Evolutionary conservation across 1,140 invertebrate genomes (phyloP).

Genomic region (Aphidius ervi): DNA sequence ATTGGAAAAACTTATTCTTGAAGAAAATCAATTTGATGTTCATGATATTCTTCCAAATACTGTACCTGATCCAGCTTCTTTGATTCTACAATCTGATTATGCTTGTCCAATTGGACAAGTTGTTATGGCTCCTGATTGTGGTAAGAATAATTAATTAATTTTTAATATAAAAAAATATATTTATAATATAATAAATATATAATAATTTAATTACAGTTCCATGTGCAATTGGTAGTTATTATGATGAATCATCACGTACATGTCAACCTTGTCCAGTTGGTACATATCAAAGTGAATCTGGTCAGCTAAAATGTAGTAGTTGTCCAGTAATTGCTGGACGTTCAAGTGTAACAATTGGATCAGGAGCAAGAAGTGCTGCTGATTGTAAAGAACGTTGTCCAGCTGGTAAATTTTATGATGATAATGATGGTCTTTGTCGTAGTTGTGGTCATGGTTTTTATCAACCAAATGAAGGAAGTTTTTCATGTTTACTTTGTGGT

Average conservation of each 20-base stretch:
- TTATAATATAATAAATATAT: slow-evolving; percentile 4
- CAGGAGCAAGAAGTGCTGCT: slow-evolving; percentile 78
- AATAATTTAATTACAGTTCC: slow-evolving; percentile 65
- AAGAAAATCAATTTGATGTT: slow-evolving; percentile 90
- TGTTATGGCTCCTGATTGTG: slow-evolving; percentile 85
- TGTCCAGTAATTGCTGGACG: slow-evolving; percentile 85
- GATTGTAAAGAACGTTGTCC: slow-evolving; percentile 93
- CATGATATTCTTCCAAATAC: slow-evolving; percentile 91
- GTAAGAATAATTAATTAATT: slow-evolving; percentile 49
- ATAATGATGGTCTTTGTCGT: slow-evolving; percentile 75
- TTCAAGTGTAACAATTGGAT: slow-evolving; percentile 78
- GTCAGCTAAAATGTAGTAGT: slow-evolving; percentile 79
- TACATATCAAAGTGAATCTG: slow-evolving; percentile 90
- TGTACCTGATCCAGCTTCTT: slow-evolving; percentile 84
- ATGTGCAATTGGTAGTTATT: slow-evolving; percentile 89
- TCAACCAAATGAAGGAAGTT: slow-evolving; percentile 87
- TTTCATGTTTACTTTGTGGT: slow-evolving; percentile 83
- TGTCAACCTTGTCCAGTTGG: slow-evolving; percentile 85
- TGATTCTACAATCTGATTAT: slow-evolving; percentile 83
- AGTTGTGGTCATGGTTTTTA: slow-evolving; percentile 93
- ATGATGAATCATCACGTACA: slow-evolving; percentile 67
- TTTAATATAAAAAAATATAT: slow-evolving; percentile 1
- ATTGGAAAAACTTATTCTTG: slow-evolving; percentile 81
- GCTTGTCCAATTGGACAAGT: slow-evolving; percentile 90
- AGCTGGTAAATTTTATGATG: slow-evolving; percentile 88